phyloP scores from a whole-genome alignment of 2,888 invertebrate species.

The Cataglyphis albicans region DNA sequence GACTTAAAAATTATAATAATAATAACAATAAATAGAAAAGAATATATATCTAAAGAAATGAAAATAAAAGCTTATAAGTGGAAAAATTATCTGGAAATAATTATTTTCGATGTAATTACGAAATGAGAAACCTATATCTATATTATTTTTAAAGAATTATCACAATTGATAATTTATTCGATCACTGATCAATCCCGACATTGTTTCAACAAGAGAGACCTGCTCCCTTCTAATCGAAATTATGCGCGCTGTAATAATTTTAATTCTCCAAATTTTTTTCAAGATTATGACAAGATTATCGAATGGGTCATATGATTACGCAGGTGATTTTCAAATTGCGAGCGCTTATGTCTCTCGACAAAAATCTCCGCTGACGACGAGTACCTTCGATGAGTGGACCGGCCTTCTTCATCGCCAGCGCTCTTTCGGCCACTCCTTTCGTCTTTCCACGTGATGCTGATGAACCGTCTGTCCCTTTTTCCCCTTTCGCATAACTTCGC shows the following conservation, averaged over 20 bases:
- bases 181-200: not conserved
- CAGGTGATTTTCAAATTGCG: slow-evolving; percentile 20
- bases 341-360: slow-evolving; percentile 46
- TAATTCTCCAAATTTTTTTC: not conserved
- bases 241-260: not conserved
- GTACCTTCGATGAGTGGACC: slow-evolving; percentile 57
- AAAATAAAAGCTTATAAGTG: not conserved
- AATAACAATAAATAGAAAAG: not conserved
- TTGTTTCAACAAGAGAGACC: not conserved
- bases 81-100: not conserved
- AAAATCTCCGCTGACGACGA: slow-evolving; percentile 67
- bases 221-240: not conserved
- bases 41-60: not conserved
- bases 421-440: slow-evolving; percentile 66
- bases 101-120: not conserved
- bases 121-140: not conserved
- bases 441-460: slow-evolving; percentile 32
- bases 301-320: not conserved
- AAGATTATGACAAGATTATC: not conserved
- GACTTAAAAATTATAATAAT: not conserved
- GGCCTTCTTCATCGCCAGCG: slow-evolving; percentile 54
- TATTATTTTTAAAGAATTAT: not conserved
- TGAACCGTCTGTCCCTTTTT: slow-evolving; percentile 42
- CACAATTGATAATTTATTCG: not conserved
- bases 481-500: slow-evolving; percentile 70